Evolutionary conservation across 2,797 vertebrate genomes (phyloP), one percentile per base, ranked within the genome.

Genomic region (Alauda arvensis): DNA sequence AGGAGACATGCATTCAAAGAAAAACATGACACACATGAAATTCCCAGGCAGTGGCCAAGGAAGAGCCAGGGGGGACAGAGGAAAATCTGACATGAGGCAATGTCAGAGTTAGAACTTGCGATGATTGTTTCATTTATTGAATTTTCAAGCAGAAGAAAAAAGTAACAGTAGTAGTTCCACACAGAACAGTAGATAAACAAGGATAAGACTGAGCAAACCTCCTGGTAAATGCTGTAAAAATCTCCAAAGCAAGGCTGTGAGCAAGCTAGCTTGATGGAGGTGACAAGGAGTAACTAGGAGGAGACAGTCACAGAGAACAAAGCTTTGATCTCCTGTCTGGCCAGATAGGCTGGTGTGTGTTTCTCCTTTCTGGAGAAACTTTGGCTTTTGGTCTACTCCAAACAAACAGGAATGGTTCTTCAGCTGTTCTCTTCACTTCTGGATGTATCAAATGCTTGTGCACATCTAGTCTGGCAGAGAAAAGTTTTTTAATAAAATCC

Each of bases 71-170:
- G 2, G 10, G 6, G 6, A 74, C n/a, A 60, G 5, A 12, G 23
- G 49, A 25, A 81, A 62, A 76, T 12, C 15, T 12, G 31, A 52
- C 7, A 7, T 0, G 2, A 80, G 18, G 17, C 17, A 59, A 29
- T 1, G 3, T 25, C 57, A 42, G 51, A 87, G 33, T 13, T 7
- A 70, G 9, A 91, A 67, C 28, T 2, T 23, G 39, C 2, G 28
- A 56, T 1, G 0, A 56, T 1, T 1, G 7, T 23, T 71, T 77
- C 5, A 2, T 75, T 57, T 25, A 40, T 7, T 5, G 2, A 33
- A 24, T 48, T 68, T 42, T 48, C 39, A 87, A 68, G 51, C 10
- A 40, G 48, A 3, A 12, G 16, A 18, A 48, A 37, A 13, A 53
- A 18, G 1, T 5, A 65, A 29, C 2, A 89, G 40, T 23, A 62